Base-by-base conservation (phyloP, 2,797 vertebrate species). In the Alectoris magna region DNA sequence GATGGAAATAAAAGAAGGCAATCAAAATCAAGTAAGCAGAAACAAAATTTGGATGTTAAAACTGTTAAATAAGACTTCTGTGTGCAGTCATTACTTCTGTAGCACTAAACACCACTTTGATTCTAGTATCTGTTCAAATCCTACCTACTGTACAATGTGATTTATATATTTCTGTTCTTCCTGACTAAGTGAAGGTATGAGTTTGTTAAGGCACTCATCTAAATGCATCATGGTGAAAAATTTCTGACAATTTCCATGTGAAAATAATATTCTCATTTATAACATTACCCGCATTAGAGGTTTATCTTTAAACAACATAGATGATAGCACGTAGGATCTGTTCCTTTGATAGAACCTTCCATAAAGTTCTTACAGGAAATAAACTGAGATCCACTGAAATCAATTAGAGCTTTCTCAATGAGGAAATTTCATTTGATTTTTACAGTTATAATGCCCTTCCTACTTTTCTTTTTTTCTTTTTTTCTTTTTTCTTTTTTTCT, bases 271-370 rank as follows among this genome's bases (percentile, higher is more conserved):
- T 85, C 75, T 55, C 3, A 51, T 51, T 2, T 31, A 2, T 18
- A 53, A 3, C 4, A 19, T 38, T 14, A 56, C 39, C 24, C 64
- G 58, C 34, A 31, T 5, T 31, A 31, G 1, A 36, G 3, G 3
- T 43, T 91, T 73, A n/a, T 9, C 7, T 48, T 83, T 48, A 14
- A 2, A 41, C 5, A 2, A 0, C 3, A 17, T 14, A 3, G 2
- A 4, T 31, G 5, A 14, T 1, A 29, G 10, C 2, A 1, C 6
- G 64, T 74, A 29, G 10, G 11, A 60, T 0, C 0, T 64, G 29
- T 67, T 76, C 15, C 21, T 73, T 74, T 41, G 22, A 76, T 22
- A 56, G 1, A 24, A 18, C 8, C 8, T 73, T 66, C 7, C 6
- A 24, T 26, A 41, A 38, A 55, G 10, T 0, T 34, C 72, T 79